Evolutionary conservation across 2,113 vertebrate species (phyloP).

Genomic region (Gadus chalcogrammus): DNA sequence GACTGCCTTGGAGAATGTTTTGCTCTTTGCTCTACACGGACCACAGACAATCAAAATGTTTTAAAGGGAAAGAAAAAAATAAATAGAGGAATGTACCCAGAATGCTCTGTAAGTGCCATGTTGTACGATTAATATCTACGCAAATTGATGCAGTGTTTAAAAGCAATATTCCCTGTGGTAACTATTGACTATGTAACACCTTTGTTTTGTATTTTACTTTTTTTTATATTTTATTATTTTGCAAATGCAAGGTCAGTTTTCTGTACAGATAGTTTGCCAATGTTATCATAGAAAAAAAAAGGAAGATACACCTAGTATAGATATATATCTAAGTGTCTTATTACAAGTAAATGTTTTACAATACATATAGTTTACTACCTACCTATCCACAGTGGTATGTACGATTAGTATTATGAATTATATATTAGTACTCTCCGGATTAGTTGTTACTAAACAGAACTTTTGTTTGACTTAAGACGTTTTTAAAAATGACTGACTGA

Average conservation of each 20-base stretch:
- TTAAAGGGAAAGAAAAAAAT: conserved; percentile 18
- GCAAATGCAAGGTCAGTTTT: conserved; percentile 45
- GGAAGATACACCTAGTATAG: conserved; percentile 41
- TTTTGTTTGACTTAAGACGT: conserved; percentile 54
- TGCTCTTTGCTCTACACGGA: conserved; percentile 55
- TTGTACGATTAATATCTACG: conserved; percentile 59
- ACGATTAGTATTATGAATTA: conserved; percentile 50
- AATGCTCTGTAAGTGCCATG: conserved; percentile 70
- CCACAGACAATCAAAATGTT: conserved; percentile 72
- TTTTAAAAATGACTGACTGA: conserved; percentile 64
- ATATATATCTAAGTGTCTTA: conserved; percentile 38
- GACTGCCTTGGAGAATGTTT: conserved; percentile 68
- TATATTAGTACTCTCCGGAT: conserved; percentile 44
- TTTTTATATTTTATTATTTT: conserved; percentile 37
- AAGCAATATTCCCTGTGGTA: conserved; percentile 68
- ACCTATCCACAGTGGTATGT: conserved; percentile 55
- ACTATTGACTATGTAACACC: conserved; percentile 60
- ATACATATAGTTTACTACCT: conserved; percentile 55
- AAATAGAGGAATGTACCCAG: conserved; percentile 44
- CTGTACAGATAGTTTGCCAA: conserved; percentile 59
- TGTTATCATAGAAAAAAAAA: conserved; percentile 38
- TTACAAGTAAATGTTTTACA: conserved; percentile 61
- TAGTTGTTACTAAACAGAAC: conserved; percentile 39
- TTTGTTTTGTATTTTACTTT: conserved; percentile 30
- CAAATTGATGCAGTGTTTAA: conserved; percentile 65